phyloP scores from a whole-genome alignment of 2,113 vertebrate species.

The Dromaius novaehollandiae region DNA sequence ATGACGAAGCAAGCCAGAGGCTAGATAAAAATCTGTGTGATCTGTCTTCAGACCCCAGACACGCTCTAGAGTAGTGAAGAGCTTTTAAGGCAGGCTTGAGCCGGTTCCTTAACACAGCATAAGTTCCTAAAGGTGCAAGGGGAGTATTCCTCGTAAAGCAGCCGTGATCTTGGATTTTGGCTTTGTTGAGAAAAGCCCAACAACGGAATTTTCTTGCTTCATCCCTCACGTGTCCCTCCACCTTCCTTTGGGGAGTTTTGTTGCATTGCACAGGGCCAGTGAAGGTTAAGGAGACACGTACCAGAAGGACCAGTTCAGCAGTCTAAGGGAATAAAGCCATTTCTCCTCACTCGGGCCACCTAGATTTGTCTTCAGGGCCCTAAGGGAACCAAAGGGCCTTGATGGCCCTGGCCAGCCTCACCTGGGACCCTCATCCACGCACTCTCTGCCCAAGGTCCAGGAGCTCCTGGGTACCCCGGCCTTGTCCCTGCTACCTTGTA shows the following conservation, averaged over 20 bases:
- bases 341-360: neutral
- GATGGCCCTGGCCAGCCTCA: neutral
- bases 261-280: neutral
- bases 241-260: neutral
- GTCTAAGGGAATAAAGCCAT: neutral
- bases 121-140: neutral
- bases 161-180: rapidly evolving
- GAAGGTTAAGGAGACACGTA: neutral
- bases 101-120: neutral
- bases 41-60: neutral
- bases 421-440: neutral
- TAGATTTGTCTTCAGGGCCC: neutral
- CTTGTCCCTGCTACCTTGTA: neutral
- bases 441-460: neutral
- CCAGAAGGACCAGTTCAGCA: neutral
- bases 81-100: too few species aligned
- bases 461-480: neutral
- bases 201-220: neutral
- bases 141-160: neutral
- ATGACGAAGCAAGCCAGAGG: neutral
- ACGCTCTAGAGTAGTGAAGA: neutral
- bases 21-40: neutral
- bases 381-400: neutral
- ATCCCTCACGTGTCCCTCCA: too few species aligned
- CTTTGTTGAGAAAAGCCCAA: neutral